Conservation (phyloP, 1,140 invertebrate genomes). For the Lepidotrigona ventralis region DNA sequence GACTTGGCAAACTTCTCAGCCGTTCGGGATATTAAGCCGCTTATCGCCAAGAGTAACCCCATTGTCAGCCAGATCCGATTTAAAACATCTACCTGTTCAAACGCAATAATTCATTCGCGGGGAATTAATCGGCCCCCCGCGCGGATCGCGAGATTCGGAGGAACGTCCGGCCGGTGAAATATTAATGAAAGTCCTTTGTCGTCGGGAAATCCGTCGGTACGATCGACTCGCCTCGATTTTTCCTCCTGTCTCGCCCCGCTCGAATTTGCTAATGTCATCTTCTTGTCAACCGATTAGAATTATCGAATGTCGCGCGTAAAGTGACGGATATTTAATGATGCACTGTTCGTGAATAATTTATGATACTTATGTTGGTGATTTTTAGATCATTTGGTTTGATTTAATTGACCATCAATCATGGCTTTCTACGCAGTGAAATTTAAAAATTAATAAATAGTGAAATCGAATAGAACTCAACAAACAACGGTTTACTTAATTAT, state of each 20-base stretch:
- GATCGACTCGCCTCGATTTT: background rate
- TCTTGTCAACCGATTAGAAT: background rate
- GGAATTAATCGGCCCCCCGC: conserved; percentile 12
- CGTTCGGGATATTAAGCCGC: conserved; percentile 42
- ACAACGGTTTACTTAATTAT: too few species aligned
- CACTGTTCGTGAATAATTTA: background rate
- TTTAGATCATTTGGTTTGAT: background rate
- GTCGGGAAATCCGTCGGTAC: background rate
- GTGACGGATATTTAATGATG: background rate
- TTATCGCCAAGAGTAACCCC: conserved; percentile 38
- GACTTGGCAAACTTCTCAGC: conserved; percentile 40
- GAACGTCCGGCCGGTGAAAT: conserved; percentile 15
- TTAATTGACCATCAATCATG: too few species aligned
- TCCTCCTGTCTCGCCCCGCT: background rate
- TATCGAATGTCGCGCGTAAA: background rate
- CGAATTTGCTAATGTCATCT: background rate
- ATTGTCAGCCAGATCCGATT: conserved; percentile 36
- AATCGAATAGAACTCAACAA: too few species aligned
- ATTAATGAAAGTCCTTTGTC: conserved; percentile 15
- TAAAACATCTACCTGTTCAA: conserved; percentile 24
- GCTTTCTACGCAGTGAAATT: too few species aligned
- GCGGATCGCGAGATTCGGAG: conserved; percentile 8
- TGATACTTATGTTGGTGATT: background rate
- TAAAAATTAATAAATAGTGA: too few species aligned
- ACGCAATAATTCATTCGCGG: conserved; percentile 35